Evolutionary conservation across 2,888 invertebrate genomes (phyloP), one percentile per base, ranked within the genome.

Genomic region (Leptinotarsa tumamoca): DNA sequence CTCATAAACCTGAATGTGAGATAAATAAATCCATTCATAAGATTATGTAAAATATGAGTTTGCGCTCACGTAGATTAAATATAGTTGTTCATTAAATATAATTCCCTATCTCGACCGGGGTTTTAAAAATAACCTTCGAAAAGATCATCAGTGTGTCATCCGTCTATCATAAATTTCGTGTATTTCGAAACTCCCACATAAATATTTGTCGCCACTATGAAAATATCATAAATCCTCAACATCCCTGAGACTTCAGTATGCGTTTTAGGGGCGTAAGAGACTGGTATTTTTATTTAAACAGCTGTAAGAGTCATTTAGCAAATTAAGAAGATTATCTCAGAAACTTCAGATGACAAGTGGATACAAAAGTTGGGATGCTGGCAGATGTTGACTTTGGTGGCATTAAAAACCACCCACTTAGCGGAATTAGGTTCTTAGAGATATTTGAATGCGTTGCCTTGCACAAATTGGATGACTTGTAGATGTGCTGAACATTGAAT

Each of bases 291-390:
- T 85, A 84, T 85, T 85, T 85, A 81, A 81, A 84, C 85, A 85
- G 85, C 84, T 85, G 85, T 81, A 80, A 82, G 82, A 82, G 81
- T 83, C 83, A 83, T 83, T 83, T 82, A 82, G 81, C 83, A 82
- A 84, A 83, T 81, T 82, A 78, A 79, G 79, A 78, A 79, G 82
- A 82, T 80, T 78, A 79, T 74, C 75, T 75, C 68, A 27, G 71
- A 67, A 79, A 72, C 56, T 76, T 78, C 66, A 63, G 74, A 70
- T 74, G 79, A 77, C 76, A 78, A 79, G 79, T 75, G 77, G 75
- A 76, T 78, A 76, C 72, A 76, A 71, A 73, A 77, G 73, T 72
- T 74, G 67, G 56, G 73, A 63, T 49, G 70, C 67, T 70, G 70
- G 76, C 76, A 76, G 76, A 76, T 76, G 76, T 72, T 74, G 67